Base-by-base conservation (phyloP, 1,140 invertebrate genomes). In the Zaprionus ornatus region DNA sequence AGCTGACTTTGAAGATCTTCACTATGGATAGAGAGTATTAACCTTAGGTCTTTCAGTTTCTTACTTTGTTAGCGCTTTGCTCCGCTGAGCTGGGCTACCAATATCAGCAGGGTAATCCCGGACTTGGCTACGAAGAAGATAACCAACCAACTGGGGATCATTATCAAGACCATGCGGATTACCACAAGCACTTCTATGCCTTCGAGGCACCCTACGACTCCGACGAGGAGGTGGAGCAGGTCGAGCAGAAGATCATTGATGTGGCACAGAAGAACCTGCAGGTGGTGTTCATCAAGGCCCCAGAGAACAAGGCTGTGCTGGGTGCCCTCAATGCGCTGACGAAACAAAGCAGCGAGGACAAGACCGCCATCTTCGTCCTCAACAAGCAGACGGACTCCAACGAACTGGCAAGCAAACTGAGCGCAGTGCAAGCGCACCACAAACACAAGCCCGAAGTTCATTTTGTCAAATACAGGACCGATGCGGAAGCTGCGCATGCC, bases 401-500 rank as follows among this genome's bases (percentile, higher is more conserved):
- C 27, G 85, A 92, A 74, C 63, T 92, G 80, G 88, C 91, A 69
- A 86, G 84, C 57, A 76, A 91, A 80, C 52, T 92, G 1, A 82
- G 55, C 56, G 61, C 66, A 32, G 5, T 80, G 13, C 75, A 67
- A 25, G 10, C 59, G 7, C 80, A 87, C 1, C 73, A 80, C 29
- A 81, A 79, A 45, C 67, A 83, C 56, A 91, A 90, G 66, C 91
- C 91, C 1, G 80, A 91, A 70, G 91, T 92, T 57, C 88, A 92
- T 64, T 92, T 92, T 75, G 91, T 92, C 25, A 92, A 92, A 80
- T 92, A 92, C 59, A 86, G 82, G 55, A 92, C 91, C 19, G 91
- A 91, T 57, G 91, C 77, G 65, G 91, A 92, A 42, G 91, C 91
- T 32, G 79, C 56, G 52, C 83, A 84, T 45, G 91, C 91, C 23